Conservation (phyloP, 1,140 invertebrate species). For the Eurosta solidaginis region DNA sequence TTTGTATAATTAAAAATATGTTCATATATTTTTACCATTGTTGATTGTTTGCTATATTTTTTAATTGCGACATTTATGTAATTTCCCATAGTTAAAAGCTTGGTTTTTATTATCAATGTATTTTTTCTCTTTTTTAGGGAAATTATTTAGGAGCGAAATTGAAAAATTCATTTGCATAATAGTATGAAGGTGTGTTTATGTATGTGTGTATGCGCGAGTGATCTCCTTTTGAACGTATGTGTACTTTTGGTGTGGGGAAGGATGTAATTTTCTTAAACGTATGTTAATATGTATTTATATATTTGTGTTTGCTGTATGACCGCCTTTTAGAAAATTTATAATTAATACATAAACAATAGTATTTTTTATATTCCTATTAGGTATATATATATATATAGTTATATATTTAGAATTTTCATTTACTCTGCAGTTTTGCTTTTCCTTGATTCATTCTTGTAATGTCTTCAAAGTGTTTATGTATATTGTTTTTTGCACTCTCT, state of each 20-base stretch:
- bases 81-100: not conserved
- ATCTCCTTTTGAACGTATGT: not conserved
- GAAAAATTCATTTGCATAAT: not conserved
- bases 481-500: conserved; percentile 16
- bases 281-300: conserved; percentile 15
- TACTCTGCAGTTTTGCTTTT: not conserved
- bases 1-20: not conserved
- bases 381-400: conserved; percentile 9
- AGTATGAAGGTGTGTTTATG: not conserved
- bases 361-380: not conserved
- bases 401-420: conserved; percentile 2
- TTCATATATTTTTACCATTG: not conserved
- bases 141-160: not conserved
- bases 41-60: not conserved
- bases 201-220: not conserved
- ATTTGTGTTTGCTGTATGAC: not conserved
- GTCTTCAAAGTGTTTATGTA: not conserved
- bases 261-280: not conserved
- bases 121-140: not conserved
- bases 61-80: not conserved
- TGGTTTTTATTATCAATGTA: not conserved
- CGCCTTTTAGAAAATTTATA: conserved; percentile 14
- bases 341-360: conserved; percentile 32
- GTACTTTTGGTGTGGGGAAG: not conserved
- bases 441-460: not conserved